phyloP scores from a whole-genome alignment of 1,140 invertebrate genomes.

The Dendroctonus valens region DNA sequence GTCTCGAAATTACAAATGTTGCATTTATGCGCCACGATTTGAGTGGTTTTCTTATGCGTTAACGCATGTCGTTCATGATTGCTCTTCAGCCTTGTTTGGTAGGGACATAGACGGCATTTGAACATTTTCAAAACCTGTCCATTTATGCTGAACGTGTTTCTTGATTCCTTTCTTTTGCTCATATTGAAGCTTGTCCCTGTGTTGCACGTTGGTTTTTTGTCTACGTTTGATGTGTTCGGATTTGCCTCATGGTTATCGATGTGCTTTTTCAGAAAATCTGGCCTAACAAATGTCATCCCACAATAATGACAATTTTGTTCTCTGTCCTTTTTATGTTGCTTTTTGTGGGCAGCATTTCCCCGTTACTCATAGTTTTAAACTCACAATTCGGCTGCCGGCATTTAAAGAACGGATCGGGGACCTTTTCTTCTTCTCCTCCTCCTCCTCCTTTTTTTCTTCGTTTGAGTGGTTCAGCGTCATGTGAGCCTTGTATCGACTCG shows the following conservation, averaged over 20 bases:
- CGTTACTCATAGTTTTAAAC: conserved; percentile 3
- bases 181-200: not conserved
- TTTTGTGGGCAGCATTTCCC: conserved; percentile 3
- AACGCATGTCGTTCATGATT: conserved; percentile 16
- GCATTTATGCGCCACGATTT: conserved; percentile 19
- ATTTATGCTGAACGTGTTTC: conserved; percentile 11
- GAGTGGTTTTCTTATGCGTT: conserved; percentile 8
- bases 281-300: not conserved
- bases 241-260: conserved; percentile 7
- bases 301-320: conserved; percentile 10
- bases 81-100: conserved; percentile 25
- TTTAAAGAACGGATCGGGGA: not conserved
- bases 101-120: conserved; percentile 26
- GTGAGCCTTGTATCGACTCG: conserved; percentile 22
- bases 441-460: not conserved
- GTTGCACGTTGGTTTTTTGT: not conserved
- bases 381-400: conserved; percentile 1
- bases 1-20: conserved; percentile 26
- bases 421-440: not conserved
- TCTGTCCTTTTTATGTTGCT: conserved; percentile 14
- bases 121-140: conserved; percentile 26
- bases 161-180: not conserved
- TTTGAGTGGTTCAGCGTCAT: conserved; percentile 9
- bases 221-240: not conserved
- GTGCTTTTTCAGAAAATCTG: conserved; percentile 15